A percentile compares a stretch with the other conserved stretches of the same genome.
These are phyloP conservation scores for Hylaea fasciaria DNA, from an alignment of 2,888 invertebrate genomes.

Conservation along the genomic window DNA sequence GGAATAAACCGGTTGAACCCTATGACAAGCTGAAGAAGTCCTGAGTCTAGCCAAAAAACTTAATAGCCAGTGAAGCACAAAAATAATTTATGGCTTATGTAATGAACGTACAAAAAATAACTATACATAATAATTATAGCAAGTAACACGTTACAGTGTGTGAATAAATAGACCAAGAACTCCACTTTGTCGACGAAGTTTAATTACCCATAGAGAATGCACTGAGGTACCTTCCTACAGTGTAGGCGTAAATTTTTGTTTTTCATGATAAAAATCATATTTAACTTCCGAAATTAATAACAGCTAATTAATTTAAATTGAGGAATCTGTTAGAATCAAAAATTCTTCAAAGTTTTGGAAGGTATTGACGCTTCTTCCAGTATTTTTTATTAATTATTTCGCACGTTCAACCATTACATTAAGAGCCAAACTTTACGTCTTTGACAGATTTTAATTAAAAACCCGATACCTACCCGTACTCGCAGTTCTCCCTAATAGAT, in stretches of 20 bases:
- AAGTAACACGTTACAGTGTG: conserved; percentile 55
- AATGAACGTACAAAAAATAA: conserved; percentile 39
- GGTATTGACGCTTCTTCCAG: no score
- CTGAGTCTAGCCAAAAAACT: conserved; percentile 26
- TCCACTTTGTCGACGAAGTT: conserved; percentile 38
- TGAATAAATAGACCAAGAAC: conserved; percentile 65
- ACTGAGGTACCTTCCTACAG: conserved; percentile 1
- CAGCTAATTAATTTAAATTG: conserved; percentile 6
- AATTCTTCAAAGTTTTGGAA: neutral
- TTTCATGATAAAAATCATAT: conserved; percentile 20
- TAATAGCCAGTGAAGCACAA: conserved; percentile 37
- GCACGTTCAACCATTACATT: no score
- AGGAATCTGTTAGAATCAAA: conserved; percentile 10
- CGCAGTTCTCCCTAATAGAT: conserved; percentile 2
- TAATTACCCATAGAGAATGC: conserved; percentile 33
- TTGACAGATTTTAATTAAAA: no score
- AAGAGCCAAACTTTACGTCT: no score
- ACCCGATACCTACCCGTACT: no score
- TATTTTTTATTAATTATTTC: no score
- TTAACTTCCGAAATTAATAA: conserved; percentile 11
- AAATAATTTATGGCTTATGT: conserved; percentile 50
- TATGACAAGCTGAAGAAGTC: conserved; percentile 14
- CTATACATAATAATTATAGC: conserved; percentile 52
- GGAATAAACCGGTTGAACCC: no score
- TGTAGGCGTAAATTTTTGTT: conserved; percentile 13